Conservation (phyloP, 2,888 invertebrate genomes). For the Sisyra terminalis region DNA sequence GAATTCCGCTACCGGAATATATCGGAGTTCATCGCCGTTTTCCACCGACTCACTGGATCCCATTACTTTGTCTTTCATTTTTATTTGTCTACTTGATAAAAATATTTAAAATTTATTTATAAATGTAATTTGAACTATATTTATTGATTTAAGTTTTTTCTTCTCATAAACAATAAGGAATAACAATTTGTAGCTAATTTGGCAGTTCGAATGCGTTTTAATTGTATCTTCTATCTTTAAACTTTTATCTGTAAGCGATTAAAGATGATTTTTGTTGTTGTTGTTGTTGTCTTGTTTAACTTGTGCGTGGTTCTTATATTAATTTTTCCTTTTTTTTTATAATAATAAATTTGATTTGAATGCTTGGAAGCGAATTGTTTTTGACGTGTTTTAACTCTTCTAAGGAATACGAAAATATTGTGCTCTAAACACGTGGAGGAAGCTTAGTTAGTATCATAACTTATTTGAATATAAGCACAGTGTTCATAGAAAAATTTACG, state of each 20-base stretch:
- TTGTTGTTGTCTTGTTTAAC: too few relatives aligned
- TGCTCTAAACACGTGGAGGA: not conserved
- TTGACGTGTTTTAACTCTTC: not conserved
- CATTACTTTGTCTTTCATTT: not conserved
- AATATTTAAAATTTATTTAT: not conserved
- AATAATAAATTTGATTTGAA: conserved; percentile 1
- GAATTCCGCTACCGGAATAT: conserved; percentile 7
- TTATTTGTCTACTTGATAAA: not conserved
- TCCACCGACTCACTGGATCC: not conserved
- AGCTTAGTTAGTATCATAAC: not conserved
- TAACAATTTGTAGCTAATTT: conserved; percentile 1
- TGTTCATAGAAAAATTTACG: not conserved
- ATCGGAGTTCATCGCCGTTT: not conserved
- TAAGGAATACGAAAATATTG: not conserved
- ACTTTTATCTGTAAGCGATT: not conserved
- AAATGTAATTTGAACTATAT: conserved; percentile 1
- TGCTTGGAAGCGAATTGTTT: not conserved
- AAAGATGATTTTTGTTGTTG: not conserved
- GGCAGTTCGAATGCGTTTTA: not conserved
- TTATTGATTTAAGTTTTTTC: not conserved
- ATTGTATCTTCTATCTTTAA: not conserved
- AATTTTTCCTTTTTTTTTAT: not conserved
- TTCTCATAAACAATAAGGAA: not conserved
- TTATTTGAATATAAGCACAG: not conserved
- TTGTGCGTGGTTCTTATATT: not conserved